Base-by-base conservation (phyloP, 1,140 invertebrate species). In the Euwallacea similis region DNA sequence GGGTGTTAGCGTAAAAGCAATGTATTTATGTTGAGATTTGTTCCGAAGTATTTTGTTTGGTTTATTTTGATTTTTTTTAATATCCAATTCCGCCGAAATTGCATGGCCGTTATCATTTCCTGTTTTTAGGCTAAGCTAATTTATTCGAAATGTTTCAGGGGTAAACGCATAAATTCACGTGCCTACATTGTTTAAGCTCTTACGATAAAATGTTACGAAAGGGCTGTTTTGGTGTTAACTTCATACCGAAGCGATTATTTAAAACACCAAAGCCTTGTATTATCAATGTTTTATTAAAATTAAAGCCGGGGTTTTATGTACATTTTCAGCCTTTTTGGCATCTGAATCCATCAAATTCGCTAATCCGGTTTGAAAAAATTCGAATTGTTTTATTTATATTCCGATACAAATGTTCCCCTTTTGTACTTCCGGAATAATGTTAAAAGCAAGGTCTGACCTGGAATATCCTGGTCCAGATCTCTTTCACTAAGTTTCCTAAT, bases 1-100 rank as follows among this genome's bases (percentile, higher is more conserved):
- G 55, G 66, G 44, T 68, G 66, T 68, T 68, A 68, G 66, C 60
- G 66, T 68, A 68, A 68, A 68, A 60, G 66, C 66, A 68, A 68
- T 50, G 56, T 60, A 68, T 68, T 68, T 68, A 68, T 60, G 66
- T 68, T 68, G 66, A 59, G 66, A 68, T 68, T 68, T 68, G 66
- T 68, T 54, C 44, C 42, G 42, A 68, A 68, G 66, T 47, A 68
- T 58, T 66, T 66, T 58, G 54, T 66, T 66, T 58, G 41, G 53
- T 66, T 66, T 66, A 66, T 66, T 66, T 66, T 66, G 64, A 65
- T 66, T 68, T 68, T 63, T 68, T 68, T 68, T 42, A 68, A 59
- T 68, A 68, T 59, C 44, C 66, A 50, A 60, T 68, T 68, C 21
- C 43, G 41, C 21, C 41, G 53, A 58, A 66, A 66, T 66, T 66